Conservation (phyloP, 2,797 vertebrate species). For the Chloroceryle amazona region DNA sequence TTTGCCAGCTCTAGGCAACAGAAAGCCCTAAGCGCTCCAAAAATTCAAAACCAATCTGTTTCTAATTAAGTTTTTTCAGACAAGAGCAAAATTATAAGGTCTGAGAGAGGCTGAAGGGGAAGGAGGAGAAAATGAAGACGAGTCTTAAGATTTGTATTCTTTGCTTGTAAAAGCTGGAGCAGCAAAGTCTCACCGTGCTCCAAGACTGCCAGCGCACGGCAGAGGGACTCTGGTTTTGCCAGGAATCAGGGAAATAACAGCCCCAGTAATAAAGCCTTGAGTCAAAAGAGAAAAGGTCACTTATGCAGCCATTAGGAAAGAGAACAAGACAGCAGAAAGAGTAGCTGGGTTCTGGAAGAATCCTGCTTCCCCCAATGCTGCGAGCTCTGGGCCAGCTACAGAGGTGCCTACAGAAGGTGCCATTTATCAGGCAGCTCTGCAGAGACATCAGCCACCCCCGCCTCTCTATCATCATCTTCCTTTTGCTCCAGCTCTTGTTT, state of each 20-base stretch:
- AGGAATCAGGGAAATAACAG: neutral
- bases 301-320: neutral
- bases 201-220: neutral
- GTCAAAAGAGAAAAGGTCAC: neutral
- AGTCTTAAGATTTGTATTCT: neutral
- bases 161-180: neutral
- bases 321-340: neutral
- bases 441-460: neutral
- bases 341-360: neutral
- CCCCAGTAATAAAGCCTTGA: neutral
- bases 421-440: neutral
- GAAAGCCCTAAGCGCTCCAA: neutral
- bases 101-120: neutral
- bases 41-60: slow-evolving; percentile 4
- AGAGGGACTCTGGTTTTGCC: neutral
- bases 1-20: neutral
- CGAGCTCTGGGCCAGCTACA: neutral
- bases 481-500: neutral
- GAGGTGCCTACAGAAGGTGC: neutral
- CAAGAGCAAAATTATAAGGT: neutral
- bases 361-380: neutral
- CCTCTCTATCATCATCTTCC: rapidly evolving
- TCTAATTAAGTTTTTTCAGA: neutral
- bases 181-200: neutral
- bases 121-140: neutral